Percentiles rank a stretch among this genome's conserved stretches.
Evolutionary conservation across 1,140 invertebrate species (phyloP).

Genomic region (Linepithema humile): DNA sequence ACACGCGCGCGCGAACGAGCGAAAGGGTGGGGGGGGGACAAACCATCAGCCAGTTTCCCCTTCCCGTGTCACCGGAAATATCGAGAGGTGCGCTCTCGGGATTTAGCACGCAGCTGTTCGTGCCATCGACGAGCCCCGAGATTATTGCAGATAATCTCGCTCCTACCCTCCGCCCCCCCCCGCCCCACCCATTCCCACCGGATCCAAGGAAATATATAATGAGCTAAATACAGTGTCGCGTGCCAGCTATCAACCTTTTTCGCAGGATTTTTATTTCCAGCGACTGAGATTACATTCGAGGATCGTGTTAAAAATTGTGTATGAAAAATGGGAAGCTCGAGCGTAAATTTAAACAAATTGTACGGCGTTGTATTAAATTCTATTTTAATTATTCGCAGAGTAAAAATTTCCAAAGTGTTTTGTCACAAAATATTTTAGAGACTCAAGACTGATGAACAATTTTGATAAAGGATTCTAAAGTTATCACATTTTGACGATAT

Average conservation of each 20-base stretch:
- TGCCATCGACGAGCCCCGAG: slow-evolving; percentile 17
- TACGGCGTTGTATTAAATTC: too few relatives aligned
- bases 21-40: slow-evolving; percentile 1
- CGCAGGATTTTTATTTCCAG: background rate
- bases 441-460: too few relatives aligned
- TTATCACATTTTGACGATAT: background rate
- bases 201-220: background rate
- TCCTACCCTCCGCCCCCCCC: background rate
- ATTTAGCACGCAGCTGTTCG: slow-evolving; percentile 45
- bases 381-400: too few relatives aligned
- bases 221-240: slow-evolving; percentile 16
- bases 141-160: slow-evolving; percentile 38
- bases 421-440: too few relatives aligned
- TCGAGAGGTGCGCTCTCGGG: background rate
- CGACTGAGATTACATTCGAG: background rate
- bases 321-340: background rate
- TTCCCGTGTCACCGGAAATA: background rate
- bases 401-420: too few relatives aligned
- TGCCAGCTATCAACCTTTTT: background rate
- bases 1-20: background rate
- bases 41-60: slow-evolving; percentile 41
- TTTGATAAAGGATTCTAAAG: too few relatives aligned
- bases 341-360: too few relatives aligned
- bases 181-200: background rate
- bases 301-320: background rate